Conservation (phyloP, 2,888 invertebrate genomes). For the Cosmia pyralina region DNA sequence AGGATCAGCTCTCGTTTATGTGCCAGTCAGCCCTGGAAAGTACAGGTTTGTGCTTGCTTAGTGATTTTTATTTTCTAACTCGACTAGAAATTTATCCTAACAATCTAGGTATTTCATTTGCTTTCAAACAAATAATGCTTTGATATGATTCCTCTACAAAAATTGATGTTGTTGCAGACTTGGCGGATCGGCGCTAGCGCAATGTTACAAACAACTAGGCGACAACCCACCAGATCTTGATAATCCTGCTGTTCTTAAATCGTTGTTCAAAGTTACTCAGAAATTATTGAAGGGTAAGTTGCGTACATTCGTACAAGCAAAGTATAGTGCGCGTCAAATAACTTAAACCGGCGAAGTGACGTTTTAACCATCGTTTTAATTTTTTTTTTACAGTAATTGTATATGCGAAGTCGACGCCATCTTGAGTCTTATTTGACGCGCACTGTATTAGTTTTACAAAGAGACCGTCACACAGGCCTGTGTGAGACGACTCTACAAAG, state of each 20-base stretch:
- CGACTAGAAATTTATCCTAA: not conserved
- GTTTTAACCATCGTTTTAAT: no score
- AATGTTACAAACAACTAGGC: slow-evolving; percentile 96
- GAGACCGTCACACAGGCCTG: not conserved
- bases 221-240: slow-evolving; percentile 95
- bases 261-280: slow-evolving; percentile 96
- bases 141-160: not conserved
- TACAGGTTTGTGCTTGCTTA: slow-evolving; percentile 81
- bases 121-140: not conserved
- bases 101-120: not conserved
- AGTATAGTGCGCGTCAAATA: no score
- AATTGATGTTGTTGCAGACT: slow-evolving; percentile 87
- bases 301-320: not conserved
- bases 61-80: not conserved
- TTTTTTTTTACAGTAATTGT: no score
- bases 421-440: no score
- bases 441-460: not conserved
- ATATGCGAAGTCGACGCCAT: no score
- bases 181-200: slow-evolving; percentile 98
- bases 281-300: slow-evolving; percentile 92
- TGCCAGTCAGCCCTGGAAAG: slow-evolving; percentile 94
- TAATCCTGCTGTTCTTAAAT: slow-evolving; percentile 91
- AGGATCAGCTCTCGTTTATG: slow-evolving; percentile 93
- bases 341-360: no score
- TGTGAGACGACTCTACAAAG: not conserved